phyloP scores from a whole-genome alignment of 2,113 vertebrate genomes.

The Eleginops maclovinus region DNA sequence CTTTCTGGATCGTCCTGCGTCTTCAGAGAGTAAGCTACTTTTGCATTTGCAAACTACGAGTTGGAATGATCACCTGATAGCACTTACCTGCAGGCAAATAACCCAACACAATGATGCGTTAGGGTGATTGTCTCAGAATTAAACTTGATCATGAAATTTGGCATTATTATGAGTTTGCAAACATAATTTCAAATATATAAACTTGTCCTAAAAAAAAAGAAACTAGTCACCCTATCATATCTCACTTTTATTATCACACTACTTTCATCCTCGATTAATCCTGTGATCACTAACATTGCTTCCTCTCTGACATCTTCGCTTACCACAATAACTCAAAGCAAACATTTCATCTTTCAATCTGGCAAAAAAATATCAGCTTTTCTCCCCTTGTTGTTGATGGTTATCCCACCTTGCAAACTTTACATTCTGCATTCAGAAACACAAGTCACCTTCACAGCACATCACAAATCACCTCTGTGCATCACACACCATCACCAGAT shows the following conservation, averaged over 20 bases:
- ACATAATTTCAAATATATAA: not conserved
- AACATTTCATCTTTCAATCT: not conserved
- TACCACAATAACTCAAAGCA: not conserved
- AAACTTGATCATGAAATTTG: not conserved
- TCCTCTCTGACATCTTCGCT: not conserved
- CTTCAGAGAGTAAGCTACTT: constrained; percentile 77
- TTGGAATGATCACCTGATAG: not conserved
- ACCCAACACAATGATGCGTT: constrained; percentile 2
- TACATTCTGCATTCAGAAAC: not conserved
- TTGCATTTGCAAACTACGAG: constrained; percentile 7
- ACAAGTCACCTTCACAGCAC: not conserved
- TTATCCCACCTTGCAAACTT: not conserved
- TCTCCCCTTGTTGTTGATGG: not conserved
- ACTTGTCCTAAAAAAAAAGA: not conserved
- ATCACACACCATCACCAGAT: not conserved
- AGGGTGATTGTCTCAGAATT: not conserved
- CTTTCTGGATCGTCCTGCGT: not conserved
- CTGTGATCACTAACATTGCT: not conserved
- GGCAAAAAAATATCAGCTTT: not conserved
- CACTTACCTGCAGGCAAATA: not conserved
- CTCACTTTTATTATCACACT: not conserved
- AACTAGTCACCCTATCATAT: not conserved
- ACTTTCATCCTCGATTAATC: not conserved
- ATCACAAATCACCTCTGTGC: not conserved
- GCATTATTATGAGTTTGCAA: not conserved